Percentiles rank a stretch among this genome's conserved stretches.
phyloP scores from a whole-genome alignment of 2,888 invertebrate species.

The Tortricodes alternella region DNA sequence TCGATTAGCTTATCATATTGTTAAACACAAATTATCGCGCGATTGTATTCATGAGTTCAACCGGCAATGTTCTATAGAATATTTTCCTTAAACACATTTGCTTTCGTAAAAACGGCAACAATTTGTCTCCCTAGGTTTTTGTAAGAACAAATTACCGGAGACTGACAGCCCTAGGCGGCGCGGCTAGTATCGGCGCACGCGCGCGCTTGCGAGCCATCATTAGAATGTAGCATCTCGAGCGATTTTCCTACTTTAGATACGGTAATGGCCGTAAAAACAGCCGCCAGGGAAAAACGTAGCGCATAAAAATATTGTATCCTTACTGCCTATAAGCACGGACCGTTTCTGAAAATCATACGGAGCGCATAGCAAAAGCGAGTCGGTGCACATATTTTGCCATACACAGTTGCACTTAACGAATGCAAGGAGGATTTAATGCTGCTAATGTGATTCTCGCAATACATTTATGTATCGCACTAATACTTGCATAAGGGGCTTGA shows the following conservation, averaged over 20 bases:
- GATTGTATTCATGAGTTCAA: background rate
- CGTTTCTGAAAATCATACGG: conserved; percentile 83
- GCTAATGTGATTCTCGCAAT: conserved; percentile 75
- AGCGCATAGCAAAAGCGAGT: conserved; percentile 68
- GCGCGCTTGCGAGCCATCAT: conserved; percentile 71
- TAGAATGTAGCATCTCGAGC: conserved; percentile 79
- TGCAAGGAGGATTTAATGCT: conserved; percentile 78
- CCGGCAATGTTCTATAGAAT: background rate
- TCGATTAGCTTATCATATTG: too few relatives aligned
- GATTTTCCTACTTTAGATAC: conserved; percentile 81
- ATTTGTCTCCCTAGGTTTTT: background rate
- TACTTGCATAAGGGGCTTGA: conserved; percentile 50
- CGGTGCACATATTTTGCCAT: conserved; percentile 78
- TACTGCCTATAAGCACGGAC: conserved; percentile 71
- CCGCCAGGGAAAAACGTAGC: conserved; percentile 69
- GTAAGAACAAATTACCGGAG: background rate
- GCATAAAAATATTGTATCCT: conserved; percentile 82
- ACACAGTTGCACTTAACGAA: conserved; percentile 71
- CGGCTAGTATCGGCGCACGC: conserved; percentile 75
- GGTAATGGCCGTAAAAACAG: conserved; percentile 77
- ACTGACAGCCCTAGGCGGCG: conserved; percentile 51
- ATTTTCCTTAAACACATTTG: background rate
- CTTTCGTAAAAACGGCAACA: conserved; percentile 1
- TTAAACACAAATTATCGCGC: too few relatives aligned
- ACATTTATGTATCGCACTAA: conserved; percentile 63